These are phyloP conservation scores for Orthosia gothica DNA, from an alignment of 2,888 invertebrate genomes.

Conservation along the genomic window DNA sequence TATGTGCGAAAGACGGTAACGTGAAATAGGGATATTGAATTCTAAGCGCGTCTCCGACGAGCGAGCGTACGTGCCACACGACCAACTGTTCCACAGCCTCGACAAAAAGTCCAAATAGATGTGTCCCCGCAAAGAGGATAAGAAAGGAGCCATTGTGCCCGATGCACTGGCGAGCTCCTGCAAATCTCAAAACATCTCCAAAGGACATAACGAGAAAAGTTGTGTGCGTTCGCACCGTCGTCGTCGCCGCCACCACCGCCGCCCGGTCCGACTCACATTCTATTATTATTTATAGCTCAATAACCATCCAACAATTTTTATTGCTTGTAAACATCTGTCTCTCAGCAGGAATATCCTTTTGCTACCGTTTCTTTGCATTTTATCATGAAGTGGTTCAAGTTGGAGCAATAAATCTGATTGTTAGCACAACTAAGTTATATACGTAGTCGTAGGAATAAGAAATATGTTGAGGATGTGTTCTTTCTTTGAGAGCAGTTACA, in stretches of 20 bases:
- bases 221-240: constrained; percentile 72
- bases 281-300: constrained; percentile 80
- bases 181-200: constrained; percentile 86
- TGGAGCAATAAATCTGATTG: constrained; percentile 53
- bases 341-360: constrained; percentile 61
- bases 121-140: constrained; percentile 82
- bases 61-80: constrained; percentile 84
- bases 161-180: constrained; percentile 82
- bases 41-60: constrained; percentile 84
- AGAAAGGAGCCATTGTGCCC: constrained; percentile 82
- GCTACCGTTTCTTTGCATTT: constrained; percentile 60
- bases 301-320: constrained; percentile 75
- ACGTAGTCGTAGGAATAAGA: constrained; percentile 13
- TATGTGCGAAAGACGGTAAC: constrained; percentile 80
- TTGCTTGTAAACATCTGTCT: constrained; percentile 74
- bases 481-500: not conserved
- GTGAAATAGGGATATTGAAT: constrained; percentile 87
- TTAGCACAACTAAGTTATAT: constrained; percentile 39
- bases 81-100: constrained; percentile 81
- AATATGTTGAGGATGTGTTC: constrained; percentile 9
- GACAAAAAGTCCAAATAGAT: constrained; percentile 85
- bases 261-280: constrained; percentile 69
- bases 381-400: constrained; percentile 59
- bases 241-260: constrained; percentile 48
- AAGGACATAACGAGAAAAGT: constrained; percentile 87